Evolutionary conservation across 2,113 vertebrate species (phyloP).

Genomic region (Bubo blakistoni): DNA sequence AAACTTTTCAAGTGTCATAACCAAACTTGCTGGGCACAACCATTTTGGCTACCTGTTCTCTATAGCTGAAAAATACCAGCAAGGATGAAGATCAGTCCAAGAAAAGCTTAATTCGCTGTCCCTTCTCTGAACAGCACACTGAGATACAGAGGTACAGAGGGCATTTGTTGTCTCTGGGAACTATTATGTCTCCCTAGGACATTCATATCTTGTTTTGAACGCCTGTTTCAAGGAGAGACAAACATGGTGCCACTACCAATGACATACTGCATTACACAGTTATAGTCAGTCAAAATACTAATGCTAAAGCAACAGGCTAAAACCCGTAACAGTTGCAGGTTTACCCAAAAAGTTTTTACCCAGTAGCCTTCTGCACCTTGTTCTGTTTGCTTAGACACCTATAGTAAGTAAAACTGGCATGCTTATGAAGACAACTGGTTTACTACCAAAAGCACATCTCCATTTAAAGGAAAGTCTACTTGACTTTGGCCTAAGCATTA

Average conservation of each 20-base stretch:
- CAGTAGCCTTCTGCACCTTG: background rate
- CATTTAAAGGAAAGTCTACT: background rate
- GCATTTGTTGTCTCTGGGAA: background rate
- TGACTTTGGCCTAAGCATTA: background rate
- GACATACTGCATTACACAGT: background rate
- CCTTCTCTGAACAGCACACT: background rate
- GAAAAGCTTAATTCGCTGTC: background rate
- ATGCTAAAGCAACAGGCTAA: background rate
- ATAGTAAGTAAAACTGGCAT: background rate
- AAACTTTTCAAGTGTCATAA: background rate
- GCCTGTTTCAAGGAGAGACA: fast-evolving
- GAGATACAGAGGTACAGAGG: background rate
- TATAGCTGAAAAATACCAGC: background rate
- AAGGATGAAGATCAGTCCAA: background rate
- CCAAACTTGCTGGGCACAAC: fast-evolving
- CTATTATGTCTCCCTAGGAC: fast-evolving
- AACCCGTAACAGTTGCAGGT: background rate
- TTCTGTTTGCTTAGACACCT: background rate
- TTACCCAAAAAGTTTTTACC: background rate
- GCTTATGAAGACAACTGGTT: background rate
- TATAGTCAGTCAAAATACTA: background rate
- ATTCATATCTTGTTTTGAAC: fast-evolving
- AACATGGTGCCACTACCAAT: fast-evolving
- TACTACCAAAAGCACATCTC: background rate
- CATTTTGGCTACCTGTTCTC: background rate